phyloP scores from a whole-genome alignment of 2,797 vertebrate species.

The Chiroxiphia lanceolata region DNA sequence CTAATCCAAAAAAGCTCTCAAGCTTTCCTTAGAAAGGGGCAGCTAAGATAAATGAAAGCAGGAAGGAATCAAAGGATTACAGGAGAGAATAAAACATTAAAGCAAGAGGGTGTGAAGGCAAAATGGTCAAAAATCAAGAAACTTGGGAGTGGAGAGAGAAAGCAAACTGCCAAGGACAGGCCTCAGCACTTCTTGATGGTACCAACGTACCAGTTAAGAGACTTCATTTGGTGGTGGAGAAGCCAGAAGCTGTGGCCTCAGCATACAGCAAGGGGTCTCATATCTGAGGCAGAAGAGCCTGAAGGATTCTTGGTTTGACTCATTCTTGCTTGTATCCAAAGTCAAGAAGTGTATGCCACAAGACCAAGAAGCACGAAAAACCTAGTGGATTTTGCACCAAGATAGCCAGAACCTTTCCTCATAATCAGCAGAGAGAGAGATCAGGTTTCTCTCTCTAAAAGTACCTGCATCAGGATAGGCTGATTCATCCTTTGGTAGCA shows the following conservation, averaged over 20 bases:
- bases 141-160: not conserved
- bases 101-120: not conserved
- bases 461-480: not conserved
- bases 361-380: not conserved
- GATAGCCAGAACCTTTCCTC: not conserved
- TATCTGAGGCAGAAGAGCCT: not conserved
- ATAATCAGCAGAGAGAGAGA: not conserved
- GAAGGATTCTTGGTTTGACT: not conserved
- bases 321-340: not conserved
- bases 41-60: not conserved
- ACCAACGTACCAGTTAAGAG: not conserved
- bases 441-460: not conserved
- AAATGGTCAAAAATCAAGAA: not conserved
- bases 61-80: not conserved
- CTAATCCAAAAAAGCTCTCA: not conserved
- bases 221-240: not conserved
- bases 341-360: not conserved
- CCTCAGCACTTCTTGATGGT: not conserved
- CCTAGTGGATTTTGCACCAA: not conserved
- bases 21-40: not conserved
- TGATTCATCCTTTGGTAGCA: conserved; percentile 6
- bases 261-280: fast-evolving
- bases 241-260: not conserved
- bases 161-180: not conserved
- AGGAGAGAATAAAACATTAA: not conserved